These are phyloP conservation scores for Hormaphis cornu DNA, from an alignment of 1,140 invertebrate species.

Conservation along the genomic window DNA sequence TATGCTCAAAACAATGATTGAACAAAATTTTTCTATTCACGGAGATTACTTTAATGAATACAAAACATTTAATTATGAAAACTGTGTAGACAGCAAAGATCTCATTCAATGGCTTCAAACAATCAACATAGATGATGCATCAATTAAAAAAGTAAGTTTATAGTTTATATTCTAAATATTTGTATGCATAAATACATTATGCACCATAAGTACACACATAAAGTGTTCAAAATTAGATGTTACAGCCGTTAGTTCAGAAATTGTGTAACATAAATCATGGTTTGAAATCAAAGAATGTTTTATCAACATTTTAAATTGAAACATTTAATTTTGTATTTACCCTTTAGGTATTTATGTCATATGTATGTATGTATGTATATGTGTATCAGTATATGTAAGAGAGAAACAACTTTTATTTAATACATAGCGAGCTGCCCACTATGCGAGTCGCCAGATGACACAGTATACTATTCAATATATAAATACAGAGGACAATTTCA, in stretches of 20 bases:
- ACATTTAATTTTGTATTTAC: neutral
- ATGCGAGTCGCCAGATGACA: no score
- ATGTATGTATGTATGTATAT: no score
- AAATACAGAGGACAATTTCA: no score
- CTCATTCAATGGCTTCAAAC: constrained; percentile 2
- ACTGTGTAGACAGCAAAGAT: neutral
- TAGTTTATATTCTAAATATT: neutral
- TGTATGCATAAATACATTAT: neutral
- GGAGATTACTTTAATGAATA: neutral
- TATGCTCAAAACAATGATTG: neutral
- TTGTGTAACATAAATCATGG: neutral
- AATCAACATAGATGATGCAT: neutral
- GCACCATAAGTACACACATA: no score
- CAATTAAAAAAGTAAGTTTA: constrained; percentile 7
- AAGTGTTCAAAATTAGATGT: neutral
- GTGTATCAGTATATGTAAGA: no score
- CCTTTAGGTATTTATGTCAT: neutral
- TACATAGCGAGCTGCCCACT: no score
- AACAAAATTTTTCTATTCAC: neutral
- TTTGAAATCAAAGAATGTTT: neutral
- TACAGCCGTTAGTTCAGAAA: neutral
- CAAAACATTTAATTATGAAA: neutral
- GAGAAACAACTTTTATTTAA: no score
- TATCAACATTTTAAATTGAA: neutral
- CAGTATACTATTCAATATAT: no score